A percentile compares a stretch with the other conserved stretches of the same genome.
These are phyloP conservation scores for Pecten maximus DNA, from an alignment of 2,888 invertebrate genomes.

Conservation along the genomic window DNA sequence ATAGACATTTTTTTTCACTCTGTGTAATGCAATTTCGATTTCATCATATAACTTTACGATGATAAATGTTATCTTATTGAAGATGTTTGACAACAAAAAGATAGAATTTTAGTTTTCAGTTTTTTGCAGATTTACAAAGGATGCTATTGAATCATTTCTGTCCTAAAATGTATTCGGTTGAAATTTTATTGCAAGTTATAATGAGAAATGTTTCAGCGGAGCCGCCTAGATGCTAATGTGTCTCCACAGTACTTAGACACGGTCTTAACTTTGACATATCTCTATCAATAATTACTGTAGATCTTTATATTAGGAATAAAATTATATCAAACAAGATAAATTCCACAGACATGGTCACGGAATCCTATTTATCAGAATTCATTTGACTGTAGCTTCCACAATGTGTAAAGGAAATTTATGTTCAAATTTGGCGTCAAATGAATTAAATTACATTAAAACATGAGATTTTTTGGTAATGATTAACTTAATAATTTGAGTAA, in stretches of 20 bases:
- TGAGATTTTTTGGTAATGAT: background rate
- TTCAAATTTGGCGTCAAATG: background rate
- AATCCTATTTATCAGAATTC: background rate
- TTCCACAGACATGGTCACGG: background rate
- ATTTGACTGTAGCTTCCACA: background rate
- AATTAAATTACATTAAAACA: background rate
- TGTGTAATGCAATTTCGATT: background rate
- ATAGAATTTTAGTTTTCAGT: background rate
- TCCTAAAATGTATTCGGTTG: background rate
- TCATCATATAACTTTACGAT: background rate
- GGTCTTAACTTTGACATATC: background rate
- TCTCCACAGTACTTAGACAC: background rate
- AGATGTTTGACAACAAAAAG: conserved; percentile 13
- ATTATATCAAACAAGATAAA: background rate
- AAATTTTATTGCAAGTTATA: background rate
- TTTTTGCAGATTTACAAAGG: background rate
- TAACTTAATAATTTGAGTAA: background rate
- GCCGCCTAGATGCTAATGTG: background rate
- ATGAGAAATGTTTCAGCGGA: background rate
- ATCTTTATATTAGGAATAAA: background rate
- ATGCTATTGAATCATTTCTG: background rate
- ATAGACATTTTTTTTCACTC: background rate
- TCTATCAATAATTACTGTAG: conserved; percentile 15
- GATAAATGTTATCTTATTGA: background rate
- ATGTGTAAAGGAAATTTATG: background rate